These are phyloP conservation scores for Alauda arvensis DNA, from an alignment of 2,797 vertebrate genomes.

Conservation along the genomic window DNA sequence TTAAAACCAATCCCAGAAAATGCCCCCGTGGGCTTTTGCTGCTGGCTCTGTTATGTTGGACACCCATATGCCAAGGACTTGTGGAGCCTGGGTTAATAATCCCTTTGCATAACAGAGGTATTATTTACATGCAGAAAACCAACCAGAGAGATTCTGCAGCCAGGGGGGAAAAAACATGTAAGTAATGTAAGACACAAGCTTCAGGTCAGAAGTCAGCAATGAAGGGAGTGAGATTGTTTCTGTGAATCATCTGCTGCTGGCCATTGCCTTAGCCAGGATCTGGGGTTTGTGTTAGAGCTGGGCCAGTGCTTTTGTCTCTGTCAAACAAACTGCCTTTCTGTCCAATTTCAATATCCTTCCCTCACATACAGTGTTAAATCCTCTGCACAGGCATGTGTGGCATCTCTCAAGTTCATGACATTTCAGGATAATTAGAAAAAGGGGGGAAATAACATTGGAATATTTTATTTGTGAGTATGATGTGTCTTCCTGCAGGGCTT, in stretches of 20 bases:
- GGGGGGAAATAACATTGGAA: background rate
- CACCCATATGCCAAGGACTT: background rate
- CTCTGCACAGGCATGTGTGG: background rate
- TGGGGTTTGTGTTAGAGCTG: background rate
- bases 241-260: background rate
- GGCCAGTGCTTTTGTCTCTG: background rate
- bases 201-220: background rate
- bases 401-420: background rate
- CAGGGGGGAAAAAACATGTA: rapidly evolving
- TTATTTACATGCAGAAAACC: background rate
- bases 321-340: background rate
- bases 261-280: background rate
- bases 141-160: background rate
- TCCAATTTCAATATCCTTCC: background rate
- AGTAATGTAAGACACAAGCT: background rate
- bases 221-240: background rate
- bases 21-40: background rate
- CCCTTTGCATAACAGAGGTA: background rate
- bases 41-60: background rate
- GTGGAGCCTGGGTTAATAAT: conserved; percentile 5
- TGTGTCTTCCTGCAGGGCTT: background rate
- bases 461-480: background rate
- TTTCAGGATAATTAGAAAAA: background rate
- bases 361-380: background rate
- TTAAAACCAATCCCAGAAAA: background rate